Evolutionary conservation across 2,888 invertebrate genomes (phyloP).

Genomic region (Penaeus monodon): DNA sequence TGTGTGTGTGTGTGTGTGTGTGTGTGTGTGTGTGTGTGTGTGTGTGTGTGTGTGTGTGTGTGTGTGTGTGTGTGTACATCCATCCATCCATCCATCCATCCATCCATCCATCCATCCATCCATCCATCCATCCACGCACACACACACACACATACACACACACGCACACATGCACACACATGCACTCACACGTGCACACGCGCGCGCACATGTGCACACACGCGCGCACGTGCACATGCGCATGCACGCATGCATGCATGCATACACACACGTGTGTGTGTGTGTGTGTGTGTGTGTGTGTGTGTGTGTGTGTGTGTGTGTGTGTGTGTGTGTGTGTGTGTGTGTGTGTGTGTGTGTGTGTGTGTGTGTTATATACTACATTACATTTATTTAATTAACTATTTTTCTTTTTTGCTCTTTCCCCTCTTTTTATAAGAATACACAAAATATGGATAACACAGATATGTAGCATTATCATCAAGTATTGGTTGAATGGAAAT

Average conservation of each 20-base stretch:
- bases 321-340: not conserved
- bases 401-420: not conserved
- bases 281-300: not conserved
- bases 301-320: not conserved
- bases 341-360: not conserved
- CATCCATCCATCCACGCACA: not conserved
- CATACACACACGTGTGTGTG: not conserved
- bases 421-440: too few species aligned
- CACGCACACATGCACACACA: not conserved
- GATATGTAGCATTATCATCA: not conserved
- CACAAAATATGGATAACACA: too few species aligned
- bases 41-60: not conserved
- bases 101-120: not conserved
- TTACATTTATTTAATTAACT: not conserved
- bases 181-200: not conserved
- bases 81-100: too few species aligned
- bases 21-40: too few species aligned
- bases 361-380: not conserved
- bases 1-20: too few species aligned
- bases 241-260: not conserved
- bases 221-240: not conserved
- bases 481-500: too few species aligned
- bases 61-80: not conserved
- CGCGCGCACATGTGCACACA: not conserved
- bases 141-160: conserved; percentile 6